Evolutionary conservation across 2,113 vertebrate genomes (phyloP).

Genomic region (Peucedramus taeniatus): DNA sequence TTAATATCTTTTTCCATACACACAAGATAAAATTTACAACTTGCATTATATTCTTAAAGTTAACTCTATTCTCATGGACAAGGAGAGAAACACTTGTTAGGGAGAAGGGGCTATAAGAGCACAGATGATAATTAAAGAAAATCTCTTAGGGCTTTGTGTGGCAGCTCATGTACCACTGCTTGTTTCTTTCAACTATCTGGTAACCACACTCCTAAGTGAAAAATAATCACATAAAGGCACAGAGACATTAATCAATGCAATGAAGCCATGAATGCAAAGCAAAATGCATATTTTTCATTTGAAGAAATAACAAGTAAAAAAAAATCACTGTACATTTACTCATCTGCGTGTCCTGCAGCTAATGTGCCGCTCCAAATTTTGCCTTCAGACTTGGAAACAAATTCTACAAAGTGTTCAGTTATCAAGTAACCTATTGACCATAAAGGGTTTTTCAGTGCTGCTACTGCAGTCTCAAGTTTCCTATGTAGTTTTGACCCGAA

Average conservation of each 20-base stretch:
- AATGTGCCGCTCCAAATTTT: neutral
- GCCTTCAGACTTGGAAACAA: neutral
- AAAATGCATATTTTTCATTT: neutral
- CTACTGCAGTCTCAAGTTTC: neutral
- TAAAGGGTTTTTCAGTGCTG: neutral
- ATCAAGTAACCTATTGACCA: neutral
- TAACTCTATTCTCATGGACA: neutral
- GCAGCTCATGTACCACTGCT: neutral
- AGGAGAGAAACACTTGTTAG: neutral
- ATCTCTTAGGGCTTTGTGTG: neutral
- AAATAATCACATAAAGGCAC: neutral
- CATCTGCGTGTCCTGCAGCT: neutral
- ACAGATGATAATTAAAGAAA: neutral
- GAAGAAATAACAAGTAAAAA: neutral
- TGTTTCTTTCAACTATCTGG: neutral
- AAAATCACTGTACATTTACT: neutral
- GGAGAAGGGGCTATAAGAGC: neutral
- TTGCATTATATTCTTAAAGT: neutral
- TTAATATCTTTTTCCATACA: neutral
- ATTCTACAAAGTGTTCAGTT: neutral
- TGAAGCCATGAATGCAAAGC: neutral
- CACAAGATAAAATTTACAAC: neutral
- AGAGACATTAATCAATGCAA: neutral
- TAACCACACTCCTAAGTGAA: neutral
- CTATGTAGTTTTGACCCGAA: neutral